Evolutionary conservation across 1,140 invertebrate genomes (phyloP).

Genomic region (Ectropis grisescens): DNA sequence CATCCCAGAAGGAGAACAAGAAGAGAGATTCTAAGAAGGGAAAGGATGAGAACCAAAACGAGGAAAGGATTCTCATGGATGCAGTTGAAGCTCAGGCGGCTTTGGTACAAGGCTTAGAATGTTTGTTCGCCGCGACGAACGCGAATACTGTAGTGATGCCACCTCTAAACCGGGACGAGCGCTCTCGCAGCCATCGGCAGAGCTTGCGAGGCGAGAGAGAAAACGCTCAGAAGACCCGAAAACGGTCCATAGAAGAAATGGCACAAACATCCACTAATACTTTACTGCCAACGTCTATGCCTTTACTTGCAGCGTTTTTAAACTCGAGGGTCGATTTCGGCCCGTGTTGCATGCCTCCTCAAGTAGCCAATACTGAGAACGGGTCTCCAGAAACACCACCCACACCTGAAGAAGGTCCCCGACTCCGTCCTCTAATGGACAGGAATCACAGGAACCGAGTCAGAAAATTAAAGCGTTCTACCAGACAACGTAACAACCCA

Average conservation of each 20-base stretch:
- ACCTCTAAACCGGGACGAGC: constrained; percentile 48
- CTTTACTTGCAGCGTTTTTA: constrained; percentile 74
- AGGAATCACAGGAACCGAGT: constrained; percentile 63
- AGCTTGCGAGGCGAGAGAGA: constrained; percentile 55
- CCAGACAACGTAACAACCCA: constrained; percentile 58
- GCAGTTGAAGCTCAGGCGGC: constrained; percentile 66
- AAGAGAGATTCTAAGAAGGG: constrained; percentile 60
- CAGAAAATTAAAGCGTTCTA: constrained; percentile 64
- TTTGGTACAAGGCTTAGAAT: constrained; percentile 64
- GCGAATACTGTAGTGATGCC: constrained; percentile 67
- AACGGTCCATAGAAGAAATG: constrained; percentile 70
- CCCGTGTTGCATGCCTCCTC: constrained; percentile 43
- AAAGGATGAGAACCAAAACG: constrained; percentile 56
- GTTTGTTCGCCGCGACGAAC: constrained; percentile 63
- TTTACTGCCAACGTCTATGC: constrained; percentile 73
- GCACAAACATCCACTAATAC: constrained; percentile 75
- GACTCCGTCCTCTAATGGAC: constrained; percentile 61
- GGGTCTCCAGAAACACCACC: constrained; percentile 31
- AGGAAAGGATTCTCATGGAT: constrained; percentile 53
- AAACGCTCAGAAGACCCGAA: constrained; percentile 53
- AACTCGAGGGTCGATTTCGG: constrained; percentile 71
- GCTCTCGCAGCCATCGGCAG: constrained; percentile 48
- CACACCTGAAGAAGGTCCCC: constrained; percentile 35
- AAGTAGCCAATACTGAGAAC: constrained; percentile 18
- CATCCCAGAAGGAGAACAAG: constrained; percentile 65